Evolutionary conservation across 2,797 vertebrate genomes (phyloP), one percentile per base, ranked within the genome.

Genomic region (Phoxinus dragarum): DNA sequence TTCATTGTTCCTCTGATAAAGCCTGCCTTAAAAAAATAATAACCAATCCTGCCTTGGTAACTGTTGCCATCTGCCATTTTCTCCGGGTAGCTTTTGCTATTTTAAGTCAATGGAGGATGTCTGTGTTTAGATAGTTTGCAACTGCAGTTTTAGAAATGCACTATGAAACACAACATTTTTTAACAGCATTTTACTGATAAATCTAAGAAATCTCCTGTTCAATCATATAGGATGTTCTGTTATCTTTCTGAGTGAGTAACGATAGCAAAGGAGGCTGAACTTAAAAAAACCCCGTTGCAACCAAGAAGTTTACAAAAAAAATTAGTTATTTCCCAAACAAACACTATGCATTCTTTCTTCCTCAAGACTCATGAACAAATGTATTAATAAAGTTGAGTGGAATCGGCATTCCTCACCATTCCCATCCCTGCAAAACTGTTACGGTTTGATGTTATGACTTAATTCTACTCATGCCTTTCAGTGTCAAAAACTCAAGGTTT

Each of bases 401-500:
- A 64, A 64, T 14, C 1, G 9, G 56, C 23, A 31, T 64, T 64
- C n/a, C 40, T 38, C 64, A 8, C 64, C 14, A 56, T 73, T 81
- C 31, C 16, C 66, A 52, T 81, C 47, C 12, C 68, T 31, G 19
- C 4, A 31, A 38, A 56, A 56, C 49, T 4, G 0, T 64, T 82
- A 49, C 4, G 1, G 49, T 49, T 69, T n/a, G 34, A 82, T 42
- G 54, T 64, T 31, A 47, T 16, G 38, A 2, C 38, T 73, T 47
- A 64, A 73, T 73, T 49, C 27, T 38, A 16, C 69, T 82, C 54
- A 10, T 17, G 54, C 21, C 38, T 82, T 66, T 66, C 36, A 67
- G 6, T 11, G 19, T 52, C 64, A 31, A 27, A 27, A 27, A 27
- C 27, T 27, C 27, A 27, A 27, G 87, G 72, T 85, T 88, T 85